Evolutionary conservation across 2,888 invertebrate species (phyloP).

Genomic region (Celastrina argiolus): DNA sequence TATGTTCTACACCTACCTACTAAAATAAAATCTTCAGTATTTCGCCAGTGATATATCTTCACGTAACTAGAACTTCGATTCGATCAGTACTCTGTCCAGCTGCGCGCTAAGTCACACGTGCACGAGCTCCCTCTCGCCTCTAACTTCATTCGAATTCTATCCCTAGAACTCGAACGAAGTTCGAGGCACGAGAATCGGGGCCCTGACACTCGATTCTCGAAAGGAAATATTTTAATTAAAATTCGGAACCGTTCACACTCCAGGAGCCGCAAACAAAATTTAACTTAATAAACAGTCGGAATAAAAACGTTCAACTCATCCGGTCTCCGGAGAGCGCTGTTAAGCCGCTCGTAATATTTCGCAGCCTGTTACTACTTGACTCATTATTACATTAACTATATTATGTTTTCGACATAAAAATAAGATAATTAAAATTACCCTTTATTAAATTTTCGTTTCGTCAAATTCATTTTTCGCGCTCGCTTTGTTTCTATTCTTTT

Average conservation of each 20-base stretch:
- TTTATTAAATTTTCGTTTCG: neutral
- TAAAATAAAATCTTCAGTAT: too few species aligned
- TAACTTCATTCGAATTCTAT: too few species aligned
- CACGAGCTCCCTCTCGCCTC: too few species aligned
- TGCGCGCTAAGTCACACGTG: too few species aligned
- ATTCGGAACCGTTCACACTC: neutral
- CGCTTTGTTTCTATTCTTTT: neutral
- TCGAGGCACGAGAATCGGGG: too few species aligned
- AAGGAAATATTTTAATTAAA: constrained; percentile 12
- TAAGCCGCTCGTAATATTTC: constrained; percentile 71
- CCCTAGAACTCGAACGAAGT: too few species aligned
- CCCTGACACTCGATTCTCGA: neutral
- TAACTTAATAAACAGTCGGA: constrained; percentile 29
- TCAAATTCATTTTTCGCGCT: neutral
- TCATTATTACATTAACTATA: constrained; percentile 60
- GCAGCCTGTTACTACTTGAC: constrained; percentile 71
- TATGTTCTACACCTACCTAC: too few species aligned
- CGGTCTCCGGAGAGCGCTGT: constrained; percentile 63
- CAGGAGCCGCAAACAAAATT: constrained; percentile 11
- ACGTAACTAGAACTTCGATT: too few species aligned
- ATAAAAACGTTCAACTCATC: constrained; percentile 62
- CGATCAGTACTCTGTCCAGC: too few species aligned
- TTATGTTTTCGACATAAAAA: constrained; percentile 46
- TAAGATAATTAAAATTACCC: constrained; percentile 10
- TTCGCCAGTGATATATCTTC: too few species aligned